Base-by-base conservation (phyloP, 2,888 invertebrate genomes). In the Congeria kusceri region DNA sequence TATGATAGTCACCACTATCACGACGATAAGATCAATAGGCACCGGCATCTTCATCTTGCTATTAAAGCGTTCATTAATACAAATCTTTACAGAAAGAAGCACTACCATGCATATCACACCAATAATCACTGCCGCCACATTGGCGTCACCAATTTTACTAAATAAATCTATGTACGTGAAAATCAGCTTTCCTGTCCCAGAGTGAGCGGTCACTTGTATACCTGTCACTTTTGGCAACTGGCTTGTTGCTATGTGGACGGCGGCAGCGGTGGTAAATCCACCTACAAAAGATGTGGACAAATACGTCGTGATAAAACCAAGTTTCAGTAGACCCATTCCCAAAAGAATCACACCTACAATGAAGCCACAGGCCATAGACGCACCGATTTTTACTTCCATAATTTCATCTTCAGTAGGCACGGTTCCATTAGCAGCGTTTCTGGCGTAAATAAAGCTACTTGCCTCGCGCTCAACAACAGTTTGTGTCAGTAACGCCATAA, bases 71-170 rank as follows among this genome's bases (percentile, higher is more conserved):
- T 89, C 86, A 72, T 91, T 92, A 39, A 91, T 72, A 65, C 79
- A 80, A 20, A 83, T 64, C 67, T 90, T 90, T 23, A 92, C 92
- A 27, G 96, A 85, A 0, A 96, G 94, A 46, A 97, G 95, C 64
- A 95, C 88, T 27, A 95, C 85, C 61, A 96, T 95, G 1, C 96
- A 95, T 53, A 96, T 94, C 23, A 95, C 84, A 0, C 97, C 96
- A 62, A 96, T 95, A 28, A 95, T 92, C 28, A 96, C 92, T 0
- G 97, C 96, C 0, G 95, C 95, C 83, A 94, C 91, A 92, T 97
- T 97, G 13, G 95, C 93, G n/a, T 94, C 87, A 3, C 93, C 88
- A 77, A 96, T 92, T 84, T 95, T 94, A 72, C 94, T 92, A 80
- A 95, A 93, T 59, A 96, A 93, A 88, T 95, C 95, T 23, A 95